phyloP scores from a whole-genome alignment of 1,140 invertebrate species.

The Macrosteles quadrilineatus region DNA sequence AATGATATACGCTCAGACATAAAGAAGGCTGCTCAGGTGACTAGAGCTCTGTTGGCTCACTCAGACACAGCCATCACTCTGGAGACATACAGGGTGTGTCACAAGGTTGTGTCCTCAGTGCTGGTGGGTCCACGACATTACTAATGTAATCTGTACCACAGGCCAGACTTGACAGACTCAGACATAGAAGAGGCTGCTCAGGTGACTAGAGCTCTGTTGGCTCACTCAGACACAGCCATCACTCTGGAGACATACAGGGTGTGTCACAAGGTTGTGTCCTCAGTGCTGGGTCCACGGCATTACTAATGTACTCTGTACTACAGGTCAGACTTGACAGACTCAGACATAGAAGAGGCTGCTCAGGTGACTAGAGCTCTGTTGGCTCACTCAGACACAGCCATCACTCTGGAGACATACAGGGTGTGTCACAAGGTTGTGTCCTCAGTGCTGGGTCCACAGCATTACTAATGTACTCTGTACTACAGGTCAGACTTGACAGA shows the following conservation, averaged over 20 bases:
- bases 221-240: constrained; percentile 6
- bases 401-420: no score
- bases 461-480: no score
- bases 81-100: not conserved
- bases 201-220: not conserved
- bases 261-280: not conserved
- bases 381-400: no score
- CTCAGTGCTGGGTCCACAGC: no score
- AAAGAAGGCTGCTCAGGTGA: not conserved
- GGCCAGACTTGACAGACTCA: not conserved
- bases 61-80: not conserved
- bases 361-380: no score
- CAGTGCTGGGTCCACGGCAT: constrained; percentile 17
- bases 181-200: not conserved
- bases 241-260: not conserved
- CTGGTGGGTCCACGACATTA: constrained; percentile 18
- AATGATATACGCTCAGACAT: no score
- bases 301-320: no score
- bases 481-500: not conserved
- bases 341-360: no score
- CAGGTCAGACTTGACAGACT: no score
- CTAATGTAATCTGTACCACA: no score
- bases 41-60: constrained; percentile 7
- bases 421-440: no score
- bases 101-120: not conserved